phyloP scores from a whole-genome alignment of 2,888 invertebrate genomes.

The Tenthredo scrophulariae region DNA sequence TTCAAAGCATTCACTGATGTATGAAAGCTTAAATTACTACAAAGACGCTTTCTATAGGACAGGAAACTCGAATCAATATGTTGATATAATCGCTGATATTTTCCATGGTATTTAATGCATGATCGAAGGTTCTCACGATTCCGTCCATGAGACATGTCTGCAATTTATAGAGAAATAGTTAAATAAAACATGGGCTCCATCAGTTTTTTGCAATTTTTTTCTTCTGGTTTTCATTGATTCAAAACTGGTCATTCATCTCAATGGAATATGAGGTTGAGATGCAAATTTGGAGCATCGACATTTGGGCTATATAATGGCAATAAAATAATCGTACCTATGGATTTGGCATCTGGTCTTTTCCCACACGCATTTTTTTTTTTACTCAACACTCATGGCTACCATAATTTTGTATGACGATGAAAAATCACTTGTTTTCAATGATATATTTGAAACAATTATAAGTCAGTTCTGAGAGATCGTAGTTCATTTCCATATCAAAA shows the following conservation, averaged over 20 bases:
- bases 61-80: constrained; percentile 20
- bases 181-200: background rate
- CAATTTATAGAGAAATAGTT: background rate
- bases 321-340: no score
- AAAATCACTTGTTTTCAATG: background rate
- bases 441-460: background rate
- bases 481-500: background rate
- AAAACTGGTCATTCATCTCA: background rate
- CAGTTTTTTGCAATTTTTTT: background rate
- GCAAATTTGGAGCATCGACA: background rate
- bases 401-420: background rate
- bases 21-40: no score
- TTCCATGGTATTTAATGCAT: constrained; percentile 21
- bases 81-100: constrained; percentile 15
- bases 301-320: background rate
- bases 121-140: constrained; percentile 30
- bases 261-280: background rate
- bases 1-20: no score
- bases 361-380: no score
- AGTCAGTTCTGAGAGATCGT: background rate
- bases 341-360: no score
- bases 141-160: constrained; percentile 52
- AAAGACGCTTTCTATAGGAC: background rate
- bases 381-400: background rate
- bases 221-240: background rate